These are phyloP conservation scores for Rhynchomys soricoides DNA, from an alignment of 2,113 vertebrate genomes.

Conservation along the genomic window DNA sequence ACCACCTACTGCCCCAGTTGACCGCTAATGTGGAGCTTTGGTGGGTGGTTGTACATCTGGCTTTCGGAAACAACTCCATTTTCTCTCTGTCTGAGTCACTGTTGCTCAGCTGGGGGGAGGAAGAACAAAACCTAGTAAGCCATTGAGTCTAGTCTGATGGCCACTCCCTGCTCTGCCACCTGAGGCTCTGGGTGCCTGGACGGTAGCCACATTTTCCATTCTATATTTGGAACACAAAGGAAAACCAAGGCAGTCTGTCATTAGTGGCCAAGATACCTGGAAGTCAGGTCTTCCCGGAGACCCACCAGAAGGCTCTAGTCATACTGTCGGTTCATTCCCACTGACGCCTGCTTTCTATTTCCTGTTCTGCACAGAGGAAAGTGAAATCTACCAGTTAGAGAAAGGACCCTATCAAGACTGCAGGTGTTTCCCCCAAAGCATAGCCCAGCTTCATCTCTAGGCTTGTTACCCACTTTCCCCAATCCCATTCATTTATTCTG, in stretches of 20 bases:
- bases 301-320: neutral
- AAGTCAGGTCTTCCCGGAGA: neutral
- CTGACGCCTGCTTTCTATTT: constrained; percentile 23
- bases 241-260: constrained; percentile 44
- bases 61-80: constrained; percentile 59
- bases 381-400: neutral
- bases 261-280: constrained; percentile 41
- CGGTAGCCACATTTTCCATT: constrained; percentile 12
- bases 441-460: neutral
- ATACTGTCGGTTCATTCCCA: neutral
- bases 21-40: constrained; percentile 32
- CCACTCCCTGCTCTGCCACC: constrained; percentile 5
- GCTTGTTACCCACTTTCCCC: neutral
- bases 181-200: neutral
- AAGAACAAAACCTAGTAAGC: neutral
- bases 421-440: neutral
- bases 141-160: neutral
- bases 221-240: constrained; percentile 47
- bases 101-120: neutral
- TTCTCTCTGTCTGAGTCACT: constrained; percentile 72
- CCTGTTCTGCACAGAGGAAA: neutral
- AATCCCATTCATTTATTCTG: neutral
- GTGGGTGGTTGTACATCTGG: neutral
- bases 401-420: neutral
- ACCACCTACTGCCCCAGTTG: neutral